Percentiles rank a stretch among this genome's conserved stretches.
These are phyloP conservation scores for Eremophila alpestris DNA, from an alignment of 2,797 vertebrate genomes.

Conservation along the genomic window DNA sequence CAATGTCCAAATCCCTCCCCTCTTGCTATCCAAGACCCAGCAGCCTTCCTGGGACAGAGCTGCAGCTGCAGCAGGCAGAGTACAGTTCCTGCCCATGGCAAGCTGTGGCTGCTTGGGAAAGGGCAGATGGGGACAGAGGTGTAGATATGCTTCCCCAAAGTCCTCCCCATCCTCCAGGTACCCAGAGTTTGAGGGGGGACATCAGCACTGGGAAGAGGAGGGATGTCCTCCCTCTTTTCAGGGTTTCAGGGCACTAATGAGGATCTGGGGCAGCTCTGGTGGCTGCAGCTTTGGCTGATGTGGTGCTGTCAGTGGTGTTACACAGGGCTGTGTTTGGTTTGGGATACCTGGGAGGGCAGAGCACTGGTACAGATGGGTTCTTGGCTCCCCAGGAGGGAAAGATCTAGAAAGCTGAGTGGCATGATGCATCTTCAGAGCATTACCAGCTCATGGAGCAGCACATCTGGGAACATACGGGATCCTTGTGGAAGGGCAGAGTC, in stretches of 20 bases:
- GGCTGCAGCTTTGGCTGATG: background rate
- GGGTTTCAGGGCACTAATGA: background rate
- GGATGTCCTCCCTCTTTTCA: background rate
- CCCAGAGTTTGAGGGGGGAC: background rate
- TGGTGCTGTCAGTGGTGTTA: rapidly evolving
- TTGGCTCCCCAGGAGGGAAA: background rate
- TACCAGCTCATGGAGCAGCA: background rate
- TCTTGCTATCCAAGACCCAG: background rate
- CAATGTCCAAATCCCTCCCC: background rate
- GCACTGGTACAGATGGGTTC: background rate
- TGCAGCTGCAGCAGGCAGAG: background rate
- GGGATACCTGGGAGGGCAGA: background rate
- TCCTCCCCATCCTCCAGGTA: background rate
- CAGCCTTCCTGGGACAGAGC: background rate
- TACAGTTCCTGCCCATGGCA: rapidly evolving
- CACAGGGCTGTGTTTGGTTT: background rate
- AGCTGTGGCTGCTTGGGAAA: background rate
- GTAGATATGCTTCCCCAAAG: background rate
- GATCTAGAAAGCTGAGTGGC: background rate
- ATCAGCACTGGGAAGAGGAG: background rate
- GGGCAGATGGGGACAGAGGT: background rate
- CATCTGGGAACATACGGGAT: background rate
- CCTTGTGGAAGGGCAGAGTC: background rate
- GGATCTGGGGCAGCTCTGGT: background rate
- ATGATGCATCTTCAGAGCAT: background rate